phyloP scores from a whole-genome alignment of 1,140 invertebrate genomes.

The Aphis gossypii region DNA sequence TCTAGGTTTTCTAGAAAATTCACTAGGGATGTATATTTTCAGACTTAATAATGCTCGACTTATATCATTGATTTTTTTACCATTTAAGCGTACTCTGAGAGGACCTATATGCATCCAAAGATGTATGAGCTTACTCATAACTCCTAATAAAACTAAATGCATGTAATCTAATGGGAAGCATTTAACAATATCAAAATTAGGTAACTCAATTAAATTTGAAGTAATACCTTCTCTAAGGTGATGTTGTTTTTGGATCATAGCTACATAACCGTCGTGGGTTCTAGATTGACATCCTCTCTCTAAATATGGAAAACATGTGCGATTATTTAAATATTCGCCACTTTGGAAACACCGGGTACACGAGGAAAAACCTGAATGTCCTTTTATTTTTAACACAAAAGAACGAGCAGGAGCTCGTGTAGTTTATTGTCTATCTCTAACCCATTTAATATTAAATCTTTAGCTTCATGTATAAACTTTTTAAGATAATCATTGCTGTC shows the following conservation, averaged over 20 bases:
- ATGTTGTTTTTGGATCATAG: background rate
- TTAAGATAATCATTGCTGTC: conserved; percentile 7
- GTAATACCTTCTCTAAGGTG: background rate
- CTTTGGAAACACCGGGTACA: conserved; percentile 59
- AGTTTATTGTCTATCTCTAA: background rate
- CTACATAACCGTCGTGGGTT: background rate
- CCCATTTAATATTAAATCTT: background rate
- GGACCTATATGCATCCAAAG: background rate
- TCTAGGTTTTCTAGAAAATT: conserved; percentile 19
- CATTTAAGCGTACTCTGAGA: background rate
- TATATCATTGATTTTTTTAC: background rate
- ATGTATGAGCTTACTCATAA: background rate
- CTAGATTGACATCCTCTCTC: background rate
- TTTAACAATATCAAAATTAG: background rate
- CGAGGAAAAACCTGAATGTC: conserved; percentile 58
- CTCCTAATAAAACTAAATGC: background rate
- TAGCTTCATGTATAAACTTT: background rate
- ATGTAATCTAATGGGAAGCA: background rate
- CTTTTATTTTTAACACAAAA: background rate
- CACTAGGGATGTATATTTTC: background rate
- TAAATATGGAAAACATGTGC: background rate
- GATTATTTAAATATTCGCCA: background rate
- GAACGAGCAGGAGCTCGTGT: background rate
- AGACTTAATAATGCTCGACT: background rate
- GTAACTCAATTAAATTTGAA: background rate